Conservation (phyloP, 2,113 vertebrate genomes). For the Gasterosteus nipponicus region DNA sequence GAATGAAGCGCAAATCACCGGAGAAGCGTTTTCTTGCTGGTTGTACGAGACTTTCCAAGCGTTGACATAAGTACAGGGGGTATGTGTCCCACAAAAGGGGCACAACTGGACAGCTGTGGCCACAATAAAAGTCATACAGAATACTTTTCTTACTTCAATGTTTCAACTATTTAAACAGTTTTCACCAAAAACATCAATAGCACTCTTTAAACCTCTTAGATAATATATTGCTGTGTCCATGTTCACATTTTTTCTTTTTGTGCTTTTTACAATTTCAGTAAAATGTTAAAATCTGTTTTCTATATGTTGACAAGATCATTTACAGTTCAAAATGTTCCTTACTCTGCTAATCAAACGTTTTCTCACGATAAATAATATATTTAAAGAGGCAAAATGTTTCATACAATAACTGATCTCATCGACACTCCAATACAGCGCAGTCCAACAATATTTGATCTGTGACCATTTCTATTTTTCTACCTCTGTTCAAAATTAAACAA, state of each 20-base stretch:
- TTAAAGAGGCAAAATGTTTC: constrained; percentile 47
- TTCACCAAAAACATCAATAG: constrained; percentile 7
- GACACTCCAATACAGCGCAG: constrained; percentile 3
- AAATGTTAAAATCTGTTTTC: constrained; percentile 57
- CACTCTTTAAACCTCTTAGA: constrained; percentile 44
- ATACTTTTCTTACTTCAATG: constrained; percentile 14
- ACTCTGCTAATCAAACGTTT: constrained; percentile 47
- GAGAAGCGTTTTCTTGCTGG: not conserved
- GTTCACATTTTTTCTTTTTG: constrained; percentile 69
- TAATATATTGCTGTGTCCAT: constrained; percentile 67
- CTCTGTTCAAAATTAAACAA: constrained; percentile 9
- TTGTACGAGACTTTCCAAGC: not conserved
- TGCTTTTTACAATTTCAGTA: constrained; percentile 73
- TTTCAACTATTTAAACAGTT: constrained; percentile 55
- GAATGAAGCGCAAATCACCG: not conserved
- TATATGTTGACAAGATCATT: constrained; percentile 57
- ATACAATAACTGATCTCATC: constrained; percentile 45
- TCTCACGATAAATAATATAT: constrained; percentile 69
- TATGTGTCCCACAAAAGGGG: constrained; percentile 10
- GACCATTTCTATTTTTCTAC: constrained; percentile 11
- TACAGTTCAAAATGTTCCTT: constrained; percentile 56
- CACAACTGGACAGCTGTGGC: constrained; percentile 35
- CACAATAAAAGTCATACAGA: constrained; percentile 25
- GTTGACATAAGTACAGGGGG: not conserved
- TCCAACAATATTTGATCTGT: constrained; percentile 16